These are phyloP conservation scores for Petroica traversi DNA, from an alignment of 2,113 vertebrate species.

Conservation along the genomic window DNA sequence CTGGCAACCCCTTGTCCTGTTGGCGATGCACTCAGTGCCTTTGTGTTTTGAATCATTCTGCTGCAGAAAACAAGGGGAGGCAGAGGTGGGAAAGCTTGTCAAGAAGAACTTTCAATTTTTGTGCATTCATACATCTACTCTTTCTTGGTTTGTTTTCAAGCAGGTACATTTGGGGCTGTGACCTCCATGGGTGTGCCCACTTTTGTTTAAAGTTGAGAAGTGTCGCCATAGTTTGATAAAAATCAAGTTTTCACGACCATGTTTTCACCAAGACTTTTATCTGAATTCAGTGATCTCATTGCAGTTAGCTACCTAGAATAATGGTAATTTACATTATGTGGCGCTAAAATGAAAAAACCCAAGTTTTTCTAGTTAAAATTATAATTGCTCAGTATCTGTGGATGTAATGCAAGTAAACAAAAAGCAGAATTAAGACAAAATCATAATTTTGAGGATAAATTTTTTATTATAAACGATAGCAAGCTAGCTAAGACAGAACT, in stretches of 20 bases:
- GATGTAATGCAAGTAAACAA: neutral
- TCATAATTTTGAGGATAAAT: neutral
- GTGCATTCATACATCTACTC: neutral
- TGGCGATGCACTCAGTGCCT: neutral
- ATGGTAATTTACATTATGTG: neutral
- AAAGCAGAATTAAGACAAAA: neutral
- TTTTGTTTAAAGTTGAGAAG: neutral
- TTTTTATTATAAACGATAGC: neutral
- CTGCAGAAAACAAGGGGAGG: neutral
- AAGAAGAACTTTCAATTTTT: neutral
- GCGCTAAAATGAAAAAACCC: neutral
- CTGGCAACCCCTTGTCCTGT: neutral
- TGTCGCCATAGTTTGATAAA: neutral
- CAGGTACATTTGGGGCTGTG: neutral
- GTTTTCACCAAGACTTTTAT: neutral
- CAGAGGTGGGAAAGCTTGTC: neutral
- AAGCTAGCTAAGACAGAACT: neutral
- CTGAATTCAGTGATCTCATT: neutral
- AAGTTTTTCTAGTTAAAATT: neutral
- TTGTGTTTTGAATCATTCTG: neutral
- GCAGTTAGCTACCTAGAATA: neutral
- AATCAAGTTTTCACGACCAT: neutral
- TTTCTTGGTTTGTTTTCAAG: neutral
- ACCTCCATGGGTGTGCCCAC: neutral
- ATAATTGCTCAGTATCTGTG: neutral